Evolutionary conservation across 2,797 vertebrate species (phyloP).

Genomic region (Amblyraja radiata): DNA sequence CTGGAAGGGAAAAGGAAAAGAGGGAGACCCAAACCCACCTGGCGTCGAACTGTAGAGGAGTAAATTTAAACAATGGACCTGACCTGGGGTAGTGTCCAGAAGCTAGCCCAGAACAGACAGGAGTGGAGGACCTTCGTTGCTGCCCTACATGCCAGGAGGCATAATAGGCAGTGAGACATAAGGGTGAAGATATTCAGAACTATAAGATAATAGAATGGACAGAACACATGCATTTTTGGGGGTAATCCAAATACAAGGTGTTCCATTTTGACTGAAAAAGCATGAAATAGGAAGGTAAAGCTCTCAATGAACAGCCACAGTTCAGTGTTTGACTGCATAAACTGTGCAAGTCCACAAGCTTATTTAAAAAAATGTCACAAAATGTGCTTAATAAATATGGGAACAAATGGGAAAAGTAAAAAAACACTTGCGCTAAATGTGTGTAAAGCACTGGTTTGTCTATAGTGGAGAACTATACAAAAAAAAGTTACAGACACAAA

Average conservation of each 20-base stretch:
- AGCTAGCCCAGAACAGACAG: too few species aligned
- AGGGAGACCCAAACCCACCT: too few species aligned
- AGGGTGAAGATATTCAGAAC: not conserved
- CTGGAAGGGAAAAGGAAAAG: too few species aligned
- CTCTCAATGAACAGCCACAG: not conserved
- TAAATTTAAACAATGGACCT: too few species aligned
- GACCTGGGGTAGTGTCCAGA: too few species aligned
- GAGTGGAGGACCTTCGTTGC: too few species aligned
- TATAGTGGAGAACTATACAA: not conserved
- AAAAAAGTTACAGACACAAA: too few species aligned
- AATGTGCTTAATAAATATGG: not conserved
- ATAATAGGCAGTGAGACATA: too few species aligned
- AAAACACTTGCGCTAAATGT: not conserved
- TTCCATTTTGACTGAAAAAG: not conserved
- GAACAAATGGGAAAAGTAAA: not conserved
- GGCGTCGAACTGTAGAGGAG: too few species aligned
- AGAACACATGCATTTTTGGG: not conserved
- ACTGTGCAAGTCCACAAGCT: not conserved
- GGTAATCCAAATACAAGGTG: not conserved
- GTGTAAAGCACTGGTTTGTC: not conserved
- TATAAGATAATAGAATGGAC: not conserved
- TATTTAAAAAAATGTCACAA: not conserved
- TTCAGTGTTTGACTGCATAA: not conserved
- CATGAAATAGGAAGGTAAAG: not conserved
- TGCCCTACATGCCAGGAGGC: too few species aligned